Base-by-base conservation (phyloP, 2,113 vertebrate genomes). In the Brachirus orientalis region DNA sequence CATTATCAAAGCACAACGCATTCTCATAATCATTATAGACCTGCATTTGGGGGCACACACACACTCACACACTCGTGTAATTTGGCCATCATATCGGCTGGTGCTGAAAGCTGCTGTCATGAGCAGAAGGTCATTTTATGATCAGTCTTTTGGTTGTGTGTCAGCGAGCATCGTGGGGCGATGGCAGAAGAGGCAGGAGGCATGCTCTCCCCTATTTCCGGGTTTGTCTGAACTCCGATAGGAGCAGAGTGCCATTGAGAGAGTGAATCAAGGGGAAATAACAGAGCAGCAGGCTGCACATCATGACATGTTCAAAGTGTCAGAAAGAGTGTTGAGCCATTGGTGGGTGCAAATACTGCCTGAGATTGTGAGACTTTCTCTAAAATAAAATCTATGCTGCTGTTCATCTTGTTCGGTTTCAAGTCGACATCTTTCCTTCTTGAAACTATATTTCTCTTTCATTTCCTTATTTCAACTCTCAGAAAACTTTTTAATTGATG, bases 101-200 rank as follows among this genome's bases (percentile, higher is more conserved):
- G 81, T 79, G 86, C 67, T 89, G 85, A 89, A 64, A 77, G 73
- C 80, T 80, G 68, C 87, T 88, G 90, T 89, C 88, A 88, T 43
- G 66, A 33, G 51, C 71, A 78, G 72, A 76, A 74, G 80, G 80
- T 86, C 77, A 75, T 85, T 81, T 82, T 72, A 69, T 69, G 71
- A 71, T 64, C 48, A 65, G 53, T 7, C 18, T 67, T 63, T 52
- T 54, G 45, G 36, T 57, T 18, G 48, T 61, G 46, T 51, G 61
- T 69, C 64, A 71, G 67, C 63, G 61, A 41, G 72, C 44, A 6
- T 36, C 33, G 60, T 63, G 61, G 79, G 72, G 75, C 41, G 85
- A 86, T 84, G 76, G 82, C 83, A 85, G 82, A 80, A 33, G 58
- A n/a, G n/a, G n/a, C n/a, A n/a, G n/a, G n/a, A n/a, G n/a, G n/a